Evolutionary conservation across 2,113 vertebrate species (phyloP).

Genomic region (Candoia aspera): DNA sequence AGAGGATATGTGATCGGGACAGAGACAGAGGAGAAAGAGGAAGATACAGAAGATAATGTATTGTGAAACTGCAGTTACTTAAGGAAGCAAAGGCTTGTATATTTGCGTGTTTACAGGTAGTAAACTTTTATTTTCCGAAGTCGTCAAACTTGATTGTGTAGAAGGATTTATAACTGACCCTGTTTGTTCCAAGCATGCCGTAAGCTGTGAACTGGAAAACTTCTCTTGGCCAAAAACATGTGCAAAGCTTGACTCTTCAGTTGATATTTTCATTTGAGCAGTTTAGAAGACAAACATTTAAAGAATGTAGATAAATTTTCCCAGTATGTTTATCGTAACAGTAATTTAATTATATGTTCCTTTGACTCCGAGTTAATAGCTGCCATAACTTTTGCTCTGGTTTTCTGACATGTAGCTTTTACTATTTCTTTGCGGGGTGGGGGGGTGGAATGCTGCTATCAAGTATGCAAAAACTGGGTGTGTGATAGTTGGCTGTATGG

Average conservation of each 20-base stretch:
- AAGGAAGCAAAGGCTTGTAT: constrained; percentile 74
- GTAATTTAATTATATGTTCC: constrained; percentile 67
- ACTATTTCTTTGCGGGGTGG: constrained; percentile 73
- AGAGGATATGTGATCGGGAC: constrained; percentile 82
- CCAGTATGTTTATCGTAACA: constrained; percentile 73
- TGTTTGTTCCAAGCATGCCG: constrained; percentile 82
- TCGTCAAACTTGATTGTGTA: constrained; percentile 80
- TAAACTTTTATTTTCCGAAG: constrained; percentile 79
- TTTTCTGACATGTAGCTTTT: constrained; percentile 75
- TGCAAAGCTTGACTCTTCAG: constrained; percentile 62
- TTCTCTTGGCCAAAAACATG: constrained; percentile 71
- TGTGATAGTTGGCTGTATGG: constrained; percentile 68
- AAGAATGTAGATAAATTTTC: constrained; percentile 75
- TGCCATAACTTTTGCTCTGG: constrained; percentile 71
- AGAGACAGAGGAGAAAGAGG: constrained; percentile 90
- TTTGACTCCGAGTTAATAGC: constrained; percentile 71
- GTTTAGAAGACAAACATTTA: constrained; percentile 61
- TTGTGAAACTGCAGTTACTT: constrained; percentile 65
- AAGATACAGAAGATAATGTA: constrained; percentile 88
- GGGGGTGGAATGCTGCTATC: constrained; percentile 78
- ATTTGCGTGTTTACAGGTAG: constrained; percentile 84
- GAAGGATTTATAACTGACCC: constrained; percentile 76
- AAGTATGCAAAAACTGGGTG: constrained; percentile 77
- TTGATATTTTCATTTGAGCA: constrained; percentile 67
- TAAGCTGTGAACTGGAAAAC: constrained; percentile 80